Percentiles rank a stretch among this genome's conserved stretches.
Evolutionary conservation across 2,797 vertebrate species (phyloP).

Genomic region (Acrossocheilus wenchowensis): DNA sequence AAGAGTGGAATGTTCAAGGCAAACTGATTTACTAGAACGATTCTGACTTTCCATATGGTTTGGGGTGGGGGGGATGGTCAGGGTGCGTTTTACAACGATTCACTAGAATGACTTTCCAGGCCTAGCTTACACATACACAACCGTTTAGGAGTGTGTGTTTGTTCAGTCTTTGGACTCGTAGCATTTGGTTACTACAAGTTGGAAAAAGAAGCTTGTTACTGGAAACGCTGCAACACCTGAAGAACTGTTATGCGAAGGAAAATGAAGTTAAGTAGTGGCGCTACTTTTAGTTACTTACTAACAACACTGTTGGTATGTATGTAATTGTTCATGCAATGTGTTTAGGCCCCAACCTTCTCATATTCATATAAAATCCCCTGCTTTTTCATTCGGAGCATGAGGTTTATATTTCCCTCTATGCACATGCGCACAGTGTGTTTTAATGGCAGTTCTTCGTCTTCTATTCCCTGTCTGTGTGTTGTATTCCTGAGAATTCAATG

Average conservation of each 20-base stretch:
- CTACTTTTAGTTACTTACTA: neutral
- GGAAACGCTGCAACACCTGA: neutral
- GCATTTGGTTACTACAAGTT: neutral
- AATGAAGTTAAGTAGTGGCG: neutral
- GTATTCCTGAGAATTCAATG: conserved; percentile 56
- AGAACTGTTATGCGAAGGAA: neutral
- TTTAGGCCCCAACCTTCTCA: neutral
- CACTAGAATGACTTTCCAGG: neutral
- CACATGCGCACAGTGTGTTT: conserved; percentile 31
- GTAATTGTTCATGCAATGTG: neutral
- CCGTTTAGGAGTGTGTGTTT: neutral
- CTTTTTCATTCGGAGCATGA: conserved; percentile 31
- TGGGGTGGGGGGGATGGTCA: too few relatives aligned
- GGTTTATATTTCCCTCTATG: conserved; percentile 38
- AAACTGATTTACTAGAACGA: neutral
- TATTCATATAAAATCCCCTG: conserved; percentile 38
- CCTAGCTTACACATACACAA: neutral
- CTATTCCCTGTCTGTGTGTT: conserved; percentile 44
- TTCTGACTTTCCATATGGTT: neutral
- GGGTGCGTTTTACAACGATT: neutral
- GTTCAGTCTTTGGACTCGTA: neutral
- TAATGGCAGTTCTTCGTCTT: conserved; percentile 16
- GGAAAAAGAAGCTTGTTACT: neutral
- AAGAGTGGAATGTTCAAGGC: neutral
- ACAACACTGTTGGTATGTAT: neutral